Evolutionary conservation across 2,888 invertebrate species (phyloP).

Genomic region (Celastrina argiolus): DNA sequence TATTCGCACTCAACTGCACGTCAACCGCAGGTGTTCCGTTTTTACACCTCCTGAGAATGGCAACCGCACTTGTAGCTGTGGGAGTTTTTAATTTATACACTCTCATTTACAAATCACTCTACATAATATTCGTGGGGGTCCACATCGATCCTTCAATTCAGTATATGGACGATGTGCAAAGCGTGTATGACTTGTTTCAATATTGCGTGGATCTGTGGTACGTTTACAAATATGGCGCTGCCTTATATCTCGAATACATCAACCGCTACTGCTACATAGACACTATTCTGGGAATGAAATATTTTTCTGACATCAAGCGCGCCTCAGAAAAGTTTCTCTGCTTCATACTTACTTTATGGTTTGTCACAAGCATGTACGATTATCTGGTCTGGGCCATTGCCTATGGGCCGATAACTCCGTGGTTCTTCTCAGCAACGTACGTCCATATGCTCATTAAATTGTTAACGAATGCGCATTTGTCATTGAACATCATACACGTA

Average conservation of each 20-base stretch:
- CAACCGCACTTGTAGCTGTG: conserved; percentile 36
- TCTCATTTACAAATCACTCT: conserved; percentile 46
- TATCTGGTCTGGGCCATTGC: conserved; percentile 47
- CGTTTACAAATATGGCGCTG: conserved; percentile 50
- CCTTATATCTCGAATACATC: conserved; percentile 47
- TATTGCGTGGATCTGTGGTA: conserved; percentile 53
- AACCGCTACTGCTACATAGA: conserved; percentile 53
- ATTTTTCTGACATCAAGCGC: conserved; percentile 39
- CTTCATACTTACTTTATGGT: conserved; percentile 45
- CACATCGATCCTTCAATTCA: conserved; percentile 44
- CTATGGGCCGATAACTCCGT: conserved; percentile 43
- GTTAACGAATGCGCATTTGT: too few relatives aligned
- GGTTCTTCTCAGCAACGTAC: too few relatives aligned
- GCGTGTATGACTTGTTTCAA: conserved; percentile 50
- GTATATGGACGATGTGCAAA: conserved; percentile 52
- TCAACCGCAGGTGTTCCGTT: not conserved
- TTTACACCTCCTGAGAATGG: conserved; percentile 32
- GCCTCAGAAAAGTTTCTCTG: conserved; percentile 41
- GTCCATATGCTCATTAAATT: too few relatives aligned
- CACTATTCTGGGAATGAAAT: conserved; percentile 41
- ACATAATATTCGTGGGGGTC: conserved; percentile 35
- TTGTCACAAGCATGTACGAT: conserved; percentile 43
- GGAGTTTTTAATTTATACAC: conserved; percentile 40
- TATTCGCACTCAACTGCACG: not conserved
- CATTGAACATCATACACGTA: too few relatives aligned